Base-by-base conservation (phyloP, 2,888 invertebrate species). In the Pantelozetes paolii region DNA sequence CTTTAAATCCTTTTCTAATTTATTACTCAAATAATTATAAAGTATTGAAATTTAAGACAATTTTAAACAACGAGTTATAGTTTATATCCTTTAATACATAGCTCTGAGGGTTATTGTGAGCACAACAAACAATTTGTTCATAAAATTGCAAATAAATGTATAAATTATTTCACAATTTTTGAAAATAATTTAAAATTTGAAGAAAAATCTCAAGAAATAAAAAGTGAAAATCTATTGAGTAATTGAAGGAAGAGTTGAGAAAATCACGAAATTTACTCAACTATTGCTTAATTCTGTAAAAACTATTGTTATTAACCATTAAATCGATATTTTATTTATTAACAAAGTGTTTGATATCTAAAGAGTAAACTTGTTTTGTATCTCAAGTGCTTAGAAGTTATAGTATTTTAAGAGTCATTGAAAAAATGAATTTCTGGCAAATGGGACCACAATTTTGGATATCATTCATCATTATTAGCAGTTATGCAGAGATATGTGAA, bases 401-500 rank as follows among this genome's bases (percentile, higher is more conserved):
- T n/a, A n/a, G 11, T 36, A 45, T 45, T 45, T 45, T 45, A 15
- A 45, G 11, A 45, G 45, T 9, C 45, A 45, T 15, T 2, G 15
- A 45, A 45, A 36, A 45, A 45, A 15, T 45, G 18, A 15, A 15
- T 15, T 45, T 15, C 45, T 45, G 15, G 8, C 20, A 23, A 54
- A 54, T 23, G 6, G 54, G 18, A 54, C 54, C 54, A 54, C 54
- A 54, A 15, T 54, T 54, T 54, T 20, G 54, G 18, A 13, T 23
- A 54, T 54, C n/a, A 54, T 15, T 54, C 23, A 54, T 54, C 23
- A 54, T 54, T 54, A 54, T 23, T 54, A 23, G 54, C 48, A 54
- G 3, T 23, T 54, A 15, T n/a, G 2, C 23, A n/a, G 6, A 54
- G 6, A 54, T 54, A 23, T 23, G 54, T 54, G 54, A 54, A 54